Evolutionary conservation across 2,888 invertebrate species (phyloP), one percentile per base, ranked within the genome.

Genomic region (Sinotaia quadrata): DNA sequence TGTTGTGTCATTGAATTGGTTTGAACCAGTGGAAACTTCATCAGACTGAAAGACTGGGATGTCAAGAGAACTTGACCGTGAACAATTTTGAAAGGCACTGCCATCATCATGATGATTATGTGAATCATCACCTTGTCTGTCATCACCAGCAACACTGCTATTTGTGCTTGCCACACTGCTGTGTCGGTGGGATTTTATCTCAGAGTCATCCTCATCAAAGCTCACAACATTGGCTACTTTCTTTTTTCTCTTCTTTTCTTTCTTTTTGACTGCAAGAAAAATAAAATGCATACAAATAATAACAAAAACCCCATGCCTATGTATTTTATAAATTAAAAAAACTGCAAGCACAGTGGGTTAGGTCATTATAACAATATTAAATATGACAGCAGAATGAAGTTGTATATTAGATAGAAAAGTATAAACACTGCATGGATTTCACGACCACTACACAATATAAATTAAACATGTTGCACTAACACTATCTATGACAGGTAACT

Each of bases 141-240:
- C 31, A 24, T 54, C 65, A 15, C 54, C 65, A 18, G 29, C 31
- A 7, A 56, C 33, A 7, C 12, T 47, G 65, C 65, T 65, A 34
- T 56, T 27, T 7, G 33, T 34, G 47, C 65, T 65, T 10, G 37
- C 56, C 2, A 54, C 41, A 27, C 65, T 65, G 41, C 56, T 54
- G 29, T 54, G 54, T 1, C 65, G 65, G 1, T 52, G 29, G 2
- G 65, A 44, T n/a, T 44, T 65, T 4, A 44, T 54, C 44, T 65
- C 65, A 3, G 56, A 44, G 31, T 15, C 41, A 67, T 92, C 91
- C 68, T 92, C 92, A 82, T 93, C 93, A 87, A 93, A 93, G 47
- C 92, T 92, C 70, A 93, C 92, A 77, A 93, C 90, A 80, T 92
- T 91, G n/a, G 91, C 90, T 27, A 91, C 91, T 58, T 92, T 91